phyloP scores from a whole-genome alignment of 2,888 invertebrate genomes.

The Tenthredo notha region DNA sequence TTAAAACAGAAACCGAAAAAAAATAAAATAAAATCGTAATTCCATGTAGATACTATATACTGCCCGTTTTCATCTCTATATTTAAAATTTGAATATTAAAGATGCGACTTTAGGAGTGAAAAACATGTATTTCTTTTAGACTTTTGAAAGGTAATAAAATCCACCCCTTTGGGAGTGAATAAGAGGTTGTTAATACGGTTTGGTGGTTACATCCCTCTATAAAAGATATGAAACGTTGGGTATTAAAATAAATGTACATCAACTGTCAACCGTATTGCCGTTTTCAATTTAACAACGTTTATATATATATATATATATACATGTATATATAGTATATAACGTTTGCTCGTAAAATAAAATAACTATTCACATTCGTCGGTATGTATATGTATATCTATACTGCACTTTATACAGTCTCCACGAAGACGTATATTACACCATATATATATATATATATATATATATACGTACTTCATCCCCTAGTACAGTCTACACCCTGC shows the following conservation, averaged over 20 bases:
- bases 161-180: background rate
- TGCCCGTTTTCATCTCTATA: background rate
- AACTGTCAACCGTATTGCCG: slow-evolving; percentile 39
- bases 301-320: background rate
- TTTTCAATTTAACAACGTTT: slow-evolving; percentile 17
- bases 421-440: background rate
- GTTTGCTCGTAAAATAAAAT: background rate
- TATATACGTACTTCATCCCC: background rate
- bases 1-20: background rate
- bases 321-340: background rate
- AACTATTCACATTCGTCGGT: background rate
- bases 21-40: background rate
- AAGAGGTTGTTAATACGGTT: slow-evolving; percentile 27
- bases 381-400: background rate
- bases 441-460: no score
- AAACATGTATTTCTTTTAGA: background rate
- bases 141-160: background rate
- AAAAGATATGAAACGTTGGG: background rate
- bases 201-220: slow-evolving; percentile 1
- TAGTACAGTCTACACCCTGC: background rate
- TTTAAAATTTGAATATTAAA: background rate
- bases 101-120: no score
- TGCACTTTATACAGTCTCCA: background rate
- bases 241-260: slow-evolving; percentile 33
- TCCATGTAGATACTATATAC: background rate